Base-by-base conservation (phyloP, 53 echinoderm and acorn worm genomes). In the Echinometra lucunter region DNA sequence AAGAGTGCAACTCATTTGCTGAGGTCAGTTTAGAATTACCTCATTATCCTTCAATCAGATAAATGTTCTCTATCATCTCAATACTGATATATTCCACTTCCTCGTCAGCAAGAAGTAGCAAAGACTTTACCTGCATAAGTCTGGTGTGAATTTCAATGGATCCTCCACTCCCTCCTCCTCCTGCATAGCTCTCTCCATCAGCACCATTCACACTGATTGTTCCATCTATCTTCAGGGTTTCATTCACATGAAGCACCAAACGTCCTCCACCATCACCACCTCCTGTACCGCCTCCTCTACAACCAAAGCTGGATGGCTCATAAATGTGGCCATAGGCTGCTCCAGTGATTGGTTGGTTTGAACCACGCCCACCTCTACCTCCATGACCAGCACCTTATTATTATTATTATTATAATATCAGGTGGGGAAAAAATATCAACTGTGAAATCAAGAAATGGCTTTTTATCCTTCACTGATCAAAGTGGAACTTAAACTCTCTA, bases 101-200 rank as follows among this genome's bases (percentile, higher is more conserved):
- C 37, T 9, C 34, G 11, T 25, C 3, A 21, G 63, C 21, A 15
- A 63, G 63, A 63, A 16, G 63, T 63, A 21, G 63, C 63, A 89
- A 27, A 57, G 37, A 45, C 1, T 82, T 87, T 90, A 98, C 98
- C 97, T 97, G 97, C 97, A 98, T 98, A 18, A 95, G 92, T 34
- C 95, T 95, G 32, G 96, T 96, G 44, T 97, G 95, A 83, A 98
- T 97, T 95, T 95, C 90, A 56, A 98, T 98, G 1, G 97, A 95
- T 6, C 98, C 98, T 37, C 97, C 98, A 83, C 98, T 98, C 12
- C 98, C 98, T 28, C 98, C 98, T 67, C 98, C 98, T 57, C 95
- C 94, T 4, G 95, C 98, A 82, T 93, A 47, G 23, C 55, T 60
- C 1, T 28, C 53, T 40, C 82, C 95, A 17, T 85, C 81, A 56